A percentile compares a stretch with the other conserved stretches of the same genome.
These are phyloP conservation scores for Notolepis coatsorum DNA, from an alignment of 2,797 vertebrate species.

Conservation along the genomic window DNA sequence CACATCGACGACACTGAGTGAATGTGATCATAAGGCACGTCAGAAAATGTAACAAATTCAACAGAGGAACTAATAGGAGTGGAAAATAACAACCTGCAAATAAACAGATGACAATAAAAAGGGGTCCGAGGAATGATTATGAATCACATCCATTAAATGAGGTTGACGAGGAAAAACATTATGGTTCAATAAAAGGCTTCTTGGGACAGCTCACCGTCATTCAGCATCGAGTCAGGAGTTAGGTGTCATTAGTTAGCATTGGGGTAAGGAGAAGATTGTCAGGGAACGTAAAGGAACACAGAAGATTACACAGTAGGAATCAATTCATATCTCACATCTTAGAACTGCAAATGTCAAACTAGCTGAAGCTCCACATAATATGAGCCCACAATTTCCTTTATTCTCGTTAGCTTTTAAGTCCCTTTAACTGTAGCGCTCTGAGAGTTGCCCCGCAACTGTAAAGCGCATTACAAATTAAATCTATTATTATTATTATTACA, in stretches of 20 bases:
- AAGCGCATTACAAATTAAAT: too few species aligned
- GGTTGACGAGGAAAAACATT: constrained; percentile 3
- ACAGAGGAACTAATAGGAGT: constrained; percentile 11
- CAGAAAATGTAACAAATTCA: constrained; percentile 14
- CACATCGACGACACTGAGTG: not conserved
- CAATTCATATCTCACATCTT: not conserved
- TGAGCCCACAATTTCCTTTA: too few species aligned
- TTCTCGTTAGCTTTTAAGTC: too few species aligned
- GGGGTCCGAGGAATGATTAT: constrained; percentile 3
- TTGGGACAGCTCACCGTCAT: constrained; percentile 75
- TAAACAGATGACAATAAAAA: not conserved
- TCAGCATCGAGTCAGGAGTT: constrained; percentile 69
- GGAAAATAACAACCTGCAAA: constrained; percentile 33
- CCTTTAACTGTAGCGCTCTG: too few species aligned
- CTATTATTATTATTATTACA: too few species aligned
- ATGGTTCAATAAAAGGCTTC: constrained; percentile 21
- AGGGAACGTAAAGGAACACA: constrained; percentile 35
- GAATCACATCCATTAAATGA: constrained; percentile 2
- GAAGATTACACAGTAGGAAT: constrained; percentile 10
- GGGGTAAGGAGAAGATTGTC: constrained; percentile 45
- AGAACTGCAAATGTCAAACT: too few species aligned
- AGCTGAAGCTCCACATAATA: too few species aligned
- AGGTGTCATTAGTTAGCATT: constrained; percentile 69
- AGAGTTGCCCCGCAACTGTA: too few species aligned
- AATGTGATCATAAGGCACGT: not conserved